Evolutionary conservation across 2,113 vertebrate genomes (phyloP).

Genomic region (Athene noctua): DNA sequence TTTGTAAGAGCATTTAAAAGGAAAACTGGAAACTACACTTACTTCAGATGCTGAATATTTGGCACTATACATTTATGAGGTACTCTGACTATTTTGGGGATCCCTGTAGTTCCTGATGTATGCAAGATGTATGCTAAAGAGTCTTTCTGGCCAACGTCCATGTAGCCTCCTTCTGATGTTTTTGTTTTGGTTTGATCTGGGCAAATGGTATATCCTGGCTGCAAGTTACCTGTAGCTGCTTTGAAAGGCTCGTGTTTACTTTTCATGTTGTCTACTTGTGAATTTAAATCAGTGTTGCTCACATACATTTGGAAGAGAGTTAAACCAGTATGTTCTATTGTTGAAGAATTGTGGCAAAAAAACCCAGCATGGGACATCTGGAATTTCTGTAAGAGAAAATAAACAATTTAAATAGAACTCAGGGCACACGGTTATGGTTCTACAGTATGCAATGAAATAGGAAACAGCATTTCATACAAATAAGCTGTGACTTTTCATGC

Average conservation of each 20-base stretch:
- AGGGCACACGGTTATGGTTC: background rate
- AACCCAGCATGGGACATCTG: slow-evolving; percentile 50
- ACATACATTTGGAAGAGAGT: slow-evolving; percentile 73
- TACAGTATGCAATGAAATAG: background rate
- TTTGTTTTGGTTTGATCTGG: background rate
- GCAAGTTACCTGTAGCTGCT: background rate
- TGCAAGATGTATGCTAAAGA: slow-evolving; percentile 87
- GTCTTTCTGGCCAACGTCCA: background rate
- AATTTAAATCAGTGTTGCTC: background rate
- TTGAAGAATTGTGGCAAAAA: slow-evolving; percentile 48
- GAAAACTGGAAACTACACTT: slow-evolving; percentile 32
- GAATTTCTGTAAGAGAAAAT: slow-evolving; percentile 79
- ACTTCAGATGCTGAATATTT: slow-evolving; percentile 92
- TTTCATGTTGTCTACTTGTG: background rate
- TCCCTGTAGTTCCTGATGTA: slow-evolving; percentile 94
- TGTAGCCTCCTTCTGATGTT: background rate
- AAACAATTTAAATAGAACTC: background rate
- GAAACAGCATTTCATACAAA: background rate
- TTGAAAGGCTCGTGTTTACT: background rate
- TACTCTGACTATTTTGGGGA: slow-evolving; percentile 90
- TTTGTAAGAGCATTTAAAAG: background rate
- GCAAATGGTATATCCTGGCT: background rate
- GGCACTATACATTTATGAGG: slow-evolving; percentile 91
- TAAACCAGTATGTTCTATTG: slow-evolving; percentile 72
- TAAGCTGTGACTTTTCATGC: background rate